phyloP scores from a whole-genome alignment of 1,140 invertebrate genomes.

The Bombus huntii region DNA sequence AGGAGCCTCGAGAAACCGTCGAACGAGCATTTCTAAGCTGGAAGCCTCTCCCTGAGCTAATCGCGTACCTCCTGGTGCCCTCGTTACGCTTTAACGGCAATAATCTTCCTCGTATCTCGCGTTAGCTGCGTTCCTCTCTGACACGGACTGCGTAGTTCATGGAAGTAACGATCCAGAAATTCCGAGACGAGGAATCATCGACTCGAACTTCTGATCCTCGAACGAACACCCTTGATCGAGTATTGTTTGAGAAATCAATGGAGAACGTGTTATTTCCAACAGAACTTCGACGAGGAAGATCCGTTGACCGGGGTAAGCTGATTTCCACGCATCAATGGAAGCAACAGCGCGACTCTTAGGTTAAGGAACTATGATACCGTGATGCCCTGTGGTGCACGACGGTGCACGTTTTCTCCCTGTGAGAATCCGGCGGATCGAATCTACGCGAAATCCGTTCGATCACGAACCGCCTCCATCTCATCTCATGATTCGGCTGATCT shows the following conservation, averaged over 20 bases:
- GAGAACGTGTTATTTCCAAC: background rate
- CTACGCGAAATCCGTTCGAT: constrained; percentile 68
- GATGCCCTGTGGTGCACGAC: constrained; percentile 53
- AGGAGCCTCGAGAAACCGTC: constrained; percentile 53
- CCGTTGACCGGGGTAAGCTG: background rate
- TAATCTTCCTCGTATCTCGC: constrained; percentile 53
- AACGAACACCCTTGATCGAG: no score
- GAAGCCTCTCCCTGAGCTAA: constrained; percentile 27
- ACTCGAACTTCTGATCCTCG: background rate
- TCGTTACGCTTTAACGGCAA: constrained; percentile 61
- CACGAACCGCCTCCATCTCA: constrained; percentile 60
- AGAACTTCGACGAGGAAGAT: background rate
- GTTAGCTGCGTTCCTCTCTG: constrained; percentile 19
- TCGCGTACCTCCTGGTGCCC: constrained; percentile 48
- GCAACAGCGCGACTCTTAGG: constrained; percentile 2
- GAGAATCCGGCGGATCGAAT: constrained; percentile 62
- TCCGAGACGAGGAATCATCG: background rate
- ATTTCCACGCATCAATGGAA: background rate
- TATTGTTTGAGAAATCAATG: background rate
- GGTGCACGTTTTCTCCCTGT: constrained; percentile 39
- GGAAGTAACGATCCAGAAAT: constrained; percentile 27
- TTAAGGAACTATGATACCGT: constrained; percentile 11
- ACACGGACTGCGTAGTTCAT: constrained; percentile 23
- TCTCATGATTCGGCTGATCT: constrained; percentile 61
- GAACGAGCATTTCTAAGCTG: constrained; percentile 62